Evolutionary conservation across 2,888 invertebrate genomes (phyloP).

Genomic region (Brachycybe producta): DNA sequence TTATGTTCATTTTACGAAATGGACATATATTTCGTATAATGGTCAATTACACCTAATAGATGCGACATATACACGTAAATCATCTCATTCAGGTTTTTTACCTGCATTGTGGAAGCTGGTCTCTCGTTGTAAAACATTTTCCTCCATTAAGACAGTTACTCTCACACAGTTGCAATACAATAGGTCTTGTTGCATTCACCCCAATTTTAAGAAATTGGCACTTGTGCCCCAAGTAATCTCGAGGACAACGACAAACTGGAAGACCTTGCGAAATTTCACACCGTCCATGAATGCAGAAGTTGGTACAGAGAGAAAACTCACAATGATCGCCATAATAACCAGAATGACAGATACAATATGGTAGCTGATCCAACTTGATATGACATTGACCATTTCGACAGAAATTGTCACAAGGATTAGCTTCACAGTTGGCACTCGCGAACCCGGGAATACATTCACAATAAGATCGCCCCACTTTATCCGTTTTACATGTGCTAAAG

Average conservation of each 20-base stretch:
- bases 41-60: too few relatives aligned
- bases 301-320: slow-evolving; percentile 5
- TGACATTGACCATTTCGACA: slow-evolving; percentile 8
- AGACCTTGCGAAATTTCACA: slow-evolving; percentile 1
- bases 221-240: slow-evolving; percentile 6
- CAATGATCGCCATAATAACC: slow-evolving; percentile 2
- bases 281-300: slow-evolving; percentile 3
- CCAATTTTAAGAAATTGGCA: not conserved
- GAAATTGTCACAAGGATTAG: not conserved
- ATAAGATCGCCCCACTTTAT: not conserved
- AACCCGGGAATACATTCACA: slow-evolving; percentile 1
- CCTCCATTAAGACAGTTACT: slow-evolving; percentile 10
- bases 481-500: not conserved
- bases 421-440: not conserved
- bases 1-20: too few relatives aligned
- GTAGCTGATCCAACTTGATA: not conserved
- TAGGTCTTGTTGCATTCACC: not conserved
- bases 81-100: not conserved
- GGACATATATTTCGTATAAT: too few relatives aligned
- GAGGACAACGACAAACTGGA: not conserved
- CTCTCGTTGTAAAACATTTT: not conserved
- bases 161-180: not conserved
- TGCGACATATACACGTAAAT: too few relatives aligned
- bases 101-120: not conserved
- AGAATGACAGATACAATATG: not conserved